Percentiles rank a stretch among this genome's conserved stretches.
phyloP scores from a whole-genome alignment of 1,140 invertebrate genomes.

The Drosophila rufa region DNA sequence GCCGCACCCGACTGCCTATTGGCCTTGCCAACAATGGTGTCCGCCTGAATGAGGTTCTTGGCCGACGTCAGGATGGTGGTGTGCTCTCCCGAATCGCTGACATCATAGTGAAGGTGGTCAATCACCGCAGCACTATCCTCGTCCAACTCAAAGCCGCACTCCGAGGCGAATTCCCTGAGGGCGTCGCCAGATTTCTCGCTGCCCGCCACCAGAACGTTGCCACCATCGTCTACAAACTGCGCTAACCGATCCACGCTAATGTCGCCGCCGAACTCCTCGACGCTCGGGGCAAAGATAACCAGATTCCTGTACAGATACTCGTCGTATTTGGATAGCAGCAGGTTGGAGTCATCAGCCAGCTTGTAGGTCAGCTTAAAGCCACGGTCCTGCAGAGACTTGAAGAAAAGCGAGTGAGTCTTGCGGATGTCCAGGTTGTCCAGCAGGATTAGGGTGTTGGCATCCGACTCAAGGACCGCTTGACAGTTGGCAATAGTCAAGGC shows the following conservation, averaged over 20 bases:
- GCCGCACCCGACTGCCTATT: conserved; percentile 84
- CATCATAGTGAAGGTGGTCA: conserved; percentile 97
- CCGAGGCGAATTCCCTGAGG: conserved; percentile 96
- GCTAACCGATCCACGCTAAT: conserved; percentile 96
- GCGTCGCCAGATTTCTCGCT: conserved; percentile 96
- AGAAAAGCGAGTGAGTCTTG: conserved; percentile 99
- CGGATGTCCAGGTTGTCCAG: conserved; percentile 97
- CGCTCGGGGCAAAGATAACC: conserved; percentile 98
- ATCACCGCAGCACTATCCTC: conserved; percentile 97
- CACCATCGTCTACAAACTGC: conserved; percentile 98
- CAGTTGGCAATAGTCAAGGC: conserved; percentile 56
- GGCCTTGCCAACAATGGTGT: conserved; percentile 94
- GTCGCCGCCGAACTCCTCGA: conserved; percentile 98
- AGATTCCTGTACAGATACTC: conserved; percentile 98
- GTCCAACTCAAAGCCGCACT: conserved; percentile 99
- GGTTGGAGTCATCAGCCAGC: conserved; percentile 95
- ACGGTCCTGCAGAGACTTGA: conserved; percentile 96
- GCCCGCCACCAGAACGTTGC: conserved; percentile 97
- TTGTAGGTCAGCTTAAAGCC: conserved; percentile 97
- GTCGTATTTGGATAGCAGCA: conserved; percentile 97
- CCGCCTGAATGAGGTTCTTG: conserved; percentile 94
- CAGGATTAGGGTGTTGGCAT: conserved; percentile 93
- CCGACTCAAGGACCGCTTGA: conserved; percentile 68
- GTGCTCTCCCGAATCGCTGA: conserved; percentile 94
- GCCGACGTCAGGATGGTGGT: conserved; percentile 95